phyloP scores from a whole-genome alignment of 2,888 invertebrate species.

The Eilema griseolum region DNA sequence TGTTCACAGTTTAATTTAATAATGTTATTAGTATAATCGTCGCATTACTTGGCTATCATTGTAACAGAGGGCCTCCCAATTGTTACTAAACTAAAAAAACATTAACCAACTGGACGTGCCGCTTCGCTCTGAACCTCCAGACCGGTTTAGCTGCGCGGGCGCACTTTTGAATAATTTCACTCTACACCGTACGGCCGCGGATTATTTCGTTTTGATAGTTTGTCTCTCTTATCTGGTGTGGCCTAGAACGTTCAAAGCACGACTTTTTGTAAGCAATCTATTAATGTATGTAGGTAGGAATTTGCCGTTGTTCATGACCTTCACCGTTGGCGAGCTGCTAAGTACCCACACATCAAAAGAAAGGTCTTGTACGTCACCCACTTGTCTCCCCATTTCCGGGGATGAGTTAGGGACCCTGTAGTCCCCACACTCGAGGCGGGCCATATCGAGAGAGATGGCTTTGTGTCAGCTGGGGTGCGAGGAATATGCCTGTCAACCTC shows the following conservation, averaged over 20 bases:
- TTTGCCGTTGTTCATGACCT: not conserved
- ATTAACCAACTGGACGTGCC: slow-evolving; percentile 42
- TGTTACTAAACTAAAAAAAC: slow-evolving; percentile 50
- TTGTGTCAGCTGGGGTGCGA: too few species aligned
- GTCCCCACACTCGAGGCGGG: too few species aligned
- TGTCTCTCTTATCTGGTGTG: slow-evolving; percentile 37
- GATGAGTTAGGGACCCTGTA: too few species aligned
- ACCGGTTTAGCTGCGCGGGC: slow-evolving; percentile 55
- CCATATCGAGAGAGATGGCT: too few species aligned
- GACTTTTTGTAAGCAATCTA: not conserved
- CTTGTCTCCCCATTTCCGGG: too few species aligned
- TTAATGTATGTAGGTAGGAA: not conserved
- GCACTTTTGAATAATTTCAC: slow-evolving; percentile 64
- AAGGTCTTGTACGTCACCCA: too few species aligned
- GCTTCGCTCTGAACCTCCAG: slow-evolving; percentile 31
- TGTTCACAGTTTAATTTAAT: slow-evolving; percentile 6
- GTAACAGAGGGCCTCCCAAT: slow-evolving; percentile 38
- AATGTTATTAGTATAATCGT: slow-evolving; percentile 23
- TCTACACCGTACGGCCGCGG: slow-evolving; percentile 47
- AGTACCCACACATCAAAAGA: too few species aligned
- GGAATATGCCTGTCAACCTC: too few species aligned
- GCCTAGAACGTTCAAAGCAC: not conserved
- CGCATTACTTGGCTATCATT: slow-evolving; percentile 23
- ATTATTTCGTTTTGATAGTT: slow-evolving; percentile 48
- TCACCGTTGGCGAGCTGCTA: too few species aligned